phyloP scores from a whole-genome alignment of 2,888 invertebrate genomes.

The Drosophila prolongata region DNA sequence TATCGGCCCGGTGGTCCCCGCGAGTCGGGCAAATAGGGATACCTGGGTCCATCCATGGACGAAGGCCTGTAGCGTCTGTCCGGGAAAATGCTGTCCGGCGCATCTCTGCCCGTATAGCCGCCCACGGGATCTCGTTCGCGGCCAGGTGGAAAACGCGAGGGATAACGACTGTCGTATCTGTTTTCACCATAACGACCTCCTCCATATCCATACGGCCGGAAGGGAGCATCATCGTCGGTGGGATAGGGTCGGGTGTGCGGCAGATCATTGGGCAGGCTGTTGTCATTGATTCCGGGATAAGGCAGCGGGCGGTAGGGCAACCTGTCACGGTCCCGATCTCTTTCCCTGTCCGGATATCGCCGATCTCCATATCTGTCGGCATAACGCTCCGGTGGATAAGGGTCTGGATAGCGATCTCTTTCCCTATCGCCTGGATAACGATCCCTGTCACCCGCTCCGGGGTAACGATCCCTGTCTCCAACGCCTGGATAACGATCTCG shows the following conservation, averaged over 20 bases:
- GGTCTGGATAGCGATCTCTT: constrained; percentile 65
- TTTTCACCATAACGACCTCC: constrained; percentile 79
- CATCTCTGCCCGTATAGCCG: constrained; percentile 82
- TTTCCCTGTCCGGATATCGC: constrained; percentile 48
- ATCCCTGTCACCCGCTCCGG: constrained; percentile 60
- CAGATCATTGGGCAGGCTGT: constrained; percentile 81
- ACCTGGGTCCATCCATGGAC: constrained; percentile 82
- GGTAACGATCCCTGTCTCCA: constrained; percentile 73
- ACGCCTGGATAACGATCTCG: constrained; percentile 61
- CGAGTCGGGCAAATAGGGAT: constrained; percentile 81
- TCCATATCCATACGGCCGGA: constrained; percentile 80
- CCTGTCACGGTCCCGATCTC: constrained; percentile 54
- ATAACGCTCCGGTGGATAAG: constrained; percentile 57
- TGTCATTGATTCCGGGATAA: constrained; percentile 80
- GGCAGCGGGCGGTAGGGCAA: constrained; percentile 77
- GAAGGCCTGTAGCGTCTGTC: constrained; percentile 84
- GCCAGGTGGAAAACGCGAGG: constrained; percentile 75
- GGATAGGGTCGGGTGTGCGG: constrained; percentile 83
- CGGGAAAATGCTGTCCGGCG: constrained; percentile 84
- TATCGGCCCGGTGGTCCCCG: constrained; percentile 76
- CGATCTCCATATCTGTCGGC: constrained; percentile 62
- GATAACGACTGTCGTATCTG: constrained; percentile 76
- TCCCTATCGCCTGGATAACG: constrained; percentile 58
- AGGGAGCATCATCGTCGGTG: constrained; percentile 76
- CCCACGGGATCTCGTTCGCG: constrained; percentile 79